These are phyloP conservation scores for Rotaria socialis DNA, from an alignment of 2,888 invertebrate species.

Conservation along the genomic window DNA sequence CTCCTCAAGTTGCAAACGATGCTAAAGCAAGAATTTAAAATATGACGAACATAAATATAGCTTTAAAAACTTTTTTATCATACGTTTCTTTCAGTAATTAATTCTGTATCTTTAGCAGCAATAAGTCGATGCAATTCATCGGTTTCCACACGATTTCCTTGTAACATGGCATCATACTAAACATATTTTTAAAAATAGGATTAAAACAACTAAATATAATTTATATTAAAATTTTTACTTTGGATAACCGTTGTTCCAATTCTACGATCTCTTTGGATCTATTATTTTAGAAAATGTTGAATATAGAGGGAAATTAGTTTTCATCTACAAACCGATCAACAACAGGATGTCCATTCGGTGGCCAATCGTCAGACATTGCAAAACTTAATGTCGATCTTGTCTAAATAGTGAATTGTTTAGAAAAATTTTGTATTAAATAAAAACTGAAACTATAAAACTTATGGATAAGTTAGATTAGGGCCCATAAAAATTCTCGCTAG, in stretches of 20 bases:
- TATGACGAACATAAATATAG: background rate
- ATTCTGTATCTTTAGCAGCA: background rate
- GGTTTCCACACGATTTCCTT: background rate
- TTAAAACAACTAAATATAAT: background rate
- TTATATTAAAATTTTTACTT: background rate
- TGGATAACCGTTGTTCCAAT: background rate
- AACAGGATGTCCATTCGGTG: background rate
- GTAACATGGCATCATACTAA: background rate
- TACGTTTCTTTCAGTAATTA: constrained; percentile 9
- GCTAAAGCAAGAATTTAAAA: background rate
- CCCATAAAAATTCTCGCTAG: too few relatives aligned
- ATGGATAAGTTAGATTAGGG: too few relatives aligned
- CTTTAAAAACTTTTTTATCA: background rate
- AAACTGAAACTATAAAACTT: too few relatives aligned
- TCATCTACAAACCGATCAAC: background rate
- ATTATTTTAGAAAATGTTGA: background rate
- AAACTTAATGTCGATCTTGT: background rate
- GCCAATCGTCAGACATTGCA: constrained; percentile 6
- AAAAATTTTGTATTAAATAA: background rate
- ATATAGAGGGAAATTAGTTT: background rate
- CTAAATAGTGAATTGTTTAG: background rate
- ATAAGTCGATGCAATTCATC: background rate
- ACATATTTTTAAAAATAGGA: background rate
- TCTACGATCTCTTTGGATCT: background rate
- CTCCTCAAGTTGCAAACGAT: constrained; percentile 47